phyloP scores from a whole-genome alignment of 1,140 invertebrate species.

The Dendroctonus valens region DNA sequence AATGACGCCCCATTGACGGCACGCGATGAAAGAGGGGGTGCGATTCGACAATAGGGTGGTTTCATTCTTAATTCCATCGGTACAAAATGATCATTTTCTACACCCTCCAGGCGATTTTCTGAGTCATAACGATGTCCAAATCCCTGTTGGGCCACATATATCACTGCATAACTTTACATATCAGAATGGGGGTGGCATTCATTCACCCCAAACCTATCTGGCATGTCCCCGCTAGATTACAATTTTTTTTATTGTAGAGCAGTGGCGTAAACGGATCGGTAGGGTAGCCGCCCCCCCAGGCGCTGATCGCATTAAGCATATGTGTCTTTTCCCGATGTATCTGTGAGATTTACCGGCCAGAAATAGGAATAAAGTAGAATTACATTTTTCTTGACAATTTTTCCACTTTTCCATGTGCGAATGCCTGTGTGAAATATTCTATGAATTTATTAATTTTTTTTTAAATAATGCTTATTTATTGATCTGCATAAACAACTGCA shows the following conservation, averaged over 20 bases:
- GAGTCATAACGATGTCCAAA: slow-evolving; percentile 33
- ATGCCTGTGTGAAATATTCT: too few species aligned
- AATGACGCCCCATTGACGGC: background rate
- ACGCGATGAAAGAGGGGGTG: slow-evolving; percentile 1
- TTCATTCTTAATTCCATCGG: slow-evolving; percentile 32
- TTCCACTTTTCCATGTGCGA: too few species aligned
- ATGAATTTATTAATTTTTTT: too few species aligned
- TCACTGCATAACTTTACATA: slow-evolving; percentile 35
- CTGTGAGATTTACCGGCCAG: background rate
- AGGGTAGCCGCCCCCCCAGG: slow-evolving; percentile 16
- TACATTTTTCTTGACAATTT: too few species aligned
- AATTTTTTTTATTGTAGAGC: slow-evolving; percentile 30
- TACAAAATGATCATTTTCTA: slow-evolving; percentile 33
- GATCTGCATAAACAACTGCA: too few species aligned
- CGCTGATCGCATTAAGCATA: slow-evolving; percentile 33
- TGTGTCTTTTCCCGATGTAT: slow-evolving; percentile 31
- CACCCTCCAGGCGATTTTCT: slow-evolving; percentile 19
- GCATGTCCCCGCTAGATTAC: slow-evolving; percentile 23
- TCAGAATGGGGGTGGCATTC: slow-evolving; percentile 24
- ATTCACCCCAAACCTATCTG: slow-evolving; percentile 1
- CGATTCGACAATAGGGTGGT: slow-evolving; percentile 19
- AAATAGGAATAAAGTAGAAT: too few species aligned
- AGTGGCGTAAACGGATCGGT: slow-evolving; percentile 30
- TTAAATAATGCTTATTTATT: too few species aligned
- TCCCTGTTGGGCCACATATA: slow-evolving; percentile 32